Evolutionary conservation across 2,888 invertebrate species (phyloP).

Genomic region (Ochlodes sylvanus): DNA sequence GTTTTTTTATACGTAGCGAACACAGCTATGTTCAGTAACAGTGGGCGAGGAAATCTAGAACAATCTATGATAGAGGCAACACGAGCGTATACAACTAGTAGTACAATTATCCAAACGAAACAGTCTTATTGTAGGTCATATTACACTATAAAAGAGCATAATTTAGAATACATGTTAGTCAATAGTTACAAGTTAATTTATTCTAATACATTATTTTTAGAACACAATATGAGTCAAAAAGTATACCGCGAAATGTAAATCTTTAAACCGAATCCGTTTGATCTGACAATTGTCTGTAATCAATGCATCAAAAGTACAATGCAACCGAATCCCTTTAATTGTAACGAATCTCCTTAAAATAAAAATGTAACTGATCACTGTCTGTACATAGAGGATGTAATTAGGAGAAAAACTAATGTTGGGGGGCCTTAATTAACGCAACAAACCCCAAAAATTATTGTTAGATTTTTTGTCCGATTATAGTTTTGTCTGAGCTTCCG

Average conservation of each 20-base stretch:
- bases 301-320: no score
- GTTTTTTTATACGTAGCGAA: conserved; percentile 47
- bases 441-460: no score
- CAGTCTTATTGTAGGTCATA: conserved; percentile 36
- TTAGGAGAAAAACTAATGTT: no score
- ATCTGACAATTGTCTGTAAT: background rate
- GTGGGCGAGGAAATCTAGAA: conserved; percentile 8
- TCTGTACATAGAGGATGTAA: no score
- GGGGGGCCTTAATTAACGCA: no score
- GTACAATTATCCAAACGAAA: conserved; percentile 34
- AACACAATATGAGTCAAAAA: conserved; percentile 17
- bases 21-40: conserved; percentile 34
- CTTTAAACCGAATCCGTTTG: background rate
- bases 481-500: no score
- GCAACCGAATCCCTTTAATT: no score
- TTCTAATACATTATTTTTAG: conserved; percentile 16
- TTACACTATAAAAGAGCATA: conserved; percentile 10
- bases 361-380: no score
- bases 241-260: background rate
- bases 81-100: conserved; percentile 17
- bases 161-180: conserved; percentile 17
- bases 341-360: no score
- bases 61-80: conserved; percentile 23
- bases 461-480: no score
- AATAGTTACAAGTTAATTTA: conserved; percentile 17